These are phyloP conservation scores for Oryzias woworae DNA, from an alignment of 2,113 vertebrate species.

Conservation along the genomic window DNA sequence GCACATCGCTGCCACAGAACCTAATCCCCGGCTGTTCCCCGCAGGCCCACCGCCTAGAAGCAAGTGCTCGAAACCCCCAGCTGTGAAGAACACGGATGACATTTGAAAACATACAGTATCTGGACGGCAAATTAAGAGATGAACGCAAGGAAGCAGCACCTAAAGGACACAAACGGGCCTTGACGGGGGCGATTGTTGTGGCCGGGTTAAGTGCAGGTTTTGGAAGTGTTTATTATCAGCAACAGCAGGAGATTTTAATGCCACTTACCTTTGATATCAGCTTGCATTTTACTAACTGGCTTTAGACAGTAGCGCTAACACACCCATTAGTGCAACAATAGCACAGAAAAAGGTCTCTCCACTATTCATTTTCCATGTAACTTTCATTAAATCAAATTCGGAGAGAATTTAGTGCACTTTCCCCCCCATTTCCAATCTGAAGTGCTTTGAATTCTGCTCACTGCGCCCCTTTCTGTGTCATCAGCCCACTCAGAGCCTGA, in stretches of 20 bases:
- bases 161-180: constrained; percentile 20
- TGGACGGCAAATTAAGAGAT: constrained; percentile 49
- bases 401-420: constrained; percentile 64
- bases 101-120: constrained; percentile 59
- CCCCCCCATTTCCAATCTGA: constrained; percentile 62
- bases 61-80: constrained; percentile 48
- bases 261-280: constrained; percentile 47
- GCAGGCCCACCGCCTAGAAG: constrained; percentile 52
- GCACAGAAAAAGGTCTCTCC: constrained; percentile 29
- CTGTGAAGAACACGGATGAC: constrained; percentile 62
- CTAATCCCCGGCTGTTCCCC: constrained; percentile 63
- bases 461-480: constrained; percentile 70
- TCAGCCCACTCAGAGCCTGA: constrained; percentile 70
- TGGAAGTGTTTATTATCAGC: constrained; percentile 30
- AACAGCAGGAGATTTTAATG: constrained; percentile 45
- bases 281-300: constrained; percentile 25
- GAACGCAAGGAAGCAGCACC: constrained; percentile 40
- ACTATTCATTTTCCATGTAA: constrained; percentile 52
- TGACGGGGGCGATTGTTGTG: constrained; percentile 24
- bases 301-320: constrained; percentile 50
- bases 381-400: constrained; percentile 66
- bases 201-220: not conserved
- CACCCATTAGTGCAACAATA: constrained; percentile 49
- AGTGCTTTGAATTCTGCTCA: constrained; percentile 71
- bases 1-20: constrained; percentile 49